Evolutionary conservation across 2,888 invertebrate genomes (phyloP).

Genomic region (Hirtodrosophila duncani): DNA sequence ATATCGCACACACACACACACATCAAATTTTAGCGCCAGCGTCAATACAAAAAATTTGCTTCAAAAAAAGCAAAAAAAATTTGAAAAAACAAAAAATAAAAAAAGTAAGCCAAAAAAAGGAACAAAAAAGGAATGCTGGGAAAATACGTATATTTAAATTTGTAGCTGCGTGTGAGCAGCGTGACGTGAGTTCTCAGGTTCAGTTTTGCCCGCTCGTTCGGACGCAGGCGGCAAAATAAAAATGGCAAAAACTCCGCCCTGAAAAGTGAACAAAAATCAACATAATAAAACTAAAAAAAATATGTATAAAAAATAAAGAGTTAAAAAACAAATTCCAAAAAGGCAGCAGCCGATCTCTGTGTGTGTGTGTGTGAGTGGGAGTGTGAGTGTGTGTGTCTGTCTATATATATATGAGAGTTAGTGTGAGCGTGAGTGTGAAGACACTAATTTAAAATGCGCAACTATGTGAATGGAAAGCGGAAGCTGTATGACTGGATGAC

Average conservation of each 20-base stretch:
- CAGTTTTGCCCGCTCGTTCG: slow-evolving; percentile 51
- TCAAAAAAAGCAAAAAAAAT: slow-evolving; percentile 30
- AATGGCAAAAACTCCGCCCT: slow-evolving; percentile 78
- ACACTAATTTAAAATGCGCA: slow-evolving; percentile 75
- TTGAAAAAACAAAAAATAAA: slow-evolving; percentile 40
- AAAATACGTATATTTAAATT: slow-evolving; percentile 64
- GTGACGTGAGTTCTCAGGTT: too few relatives aligned
- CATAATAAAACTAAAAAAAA: slow-evolving; percentile 62
- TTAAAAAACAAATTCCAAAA: slow-evolving; percentile 40
- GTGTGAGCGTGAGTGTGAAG: slow-evolving; percentile 30
- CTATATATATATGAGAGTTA: not conserved
- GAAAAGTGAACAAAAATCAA: slow-evolving; percentile 70
- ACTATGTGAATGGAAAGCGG: slow-evolving; percentile 44
- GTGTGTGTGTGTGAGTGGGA: slow-evolving; percentile 5
- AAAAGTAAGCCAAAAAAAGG: slow-evolving; percentile 8
- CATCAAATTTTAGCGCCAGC: too few relatives aligned
- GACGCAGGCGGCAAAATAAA: slow-evolving; percentile 68
- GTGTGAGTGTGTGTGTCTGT: slow-evolving; percentile 1
- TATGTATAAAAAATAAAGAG: slow-evolving; percentile 7
- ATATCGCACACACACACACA: slow-evolving; percentile 27
- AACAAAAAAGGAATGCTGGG: slow-evolving; percentile 14
- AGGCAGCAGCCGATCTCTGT: slow-evolving; percentile 8
- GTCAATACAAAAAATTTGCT: slow-evolving; percentile 12
- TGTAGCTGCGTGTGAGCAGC: too few relatives aligned
- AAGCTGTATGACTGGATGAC: not conserved